phyloP scores from a whole-genome alignment of 2,113 vertebrate species.

The Megaceryle torquata region DNA sequence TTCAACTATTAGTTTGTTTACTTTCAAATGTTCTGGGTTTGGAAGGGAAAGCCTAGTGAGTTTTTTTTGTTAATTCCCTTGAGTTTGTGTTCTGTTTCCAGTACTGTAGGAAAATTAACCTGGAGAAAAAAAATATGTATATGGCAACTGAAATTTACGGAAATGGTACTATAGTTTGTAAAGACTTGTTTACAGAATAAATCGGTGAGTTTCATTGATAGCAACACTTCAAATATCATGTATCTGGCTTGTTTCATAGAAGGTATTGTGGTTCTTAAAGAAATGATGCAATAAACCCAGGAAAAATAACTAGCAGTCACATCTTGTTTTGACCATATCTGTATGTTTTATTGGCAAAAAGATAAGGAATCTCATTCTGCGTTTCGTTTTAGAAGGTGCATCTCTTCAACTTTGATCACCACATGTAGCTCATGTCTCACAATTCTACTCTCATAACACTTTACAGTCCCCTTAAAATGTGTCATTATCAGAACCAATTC shows the following conservation, averaged over 20 bases:
- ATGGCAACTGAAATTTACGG: neutral
- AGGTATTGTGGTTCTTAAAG: neutral
- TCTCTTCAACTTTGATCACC: neutral
- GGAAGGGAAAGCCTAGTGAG: neutral
- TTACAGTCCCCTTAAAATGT: neutral
- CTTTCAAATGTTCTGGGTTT: neutral
- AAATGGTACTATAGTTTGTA: neutral
- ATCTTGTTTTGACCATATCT: neutral
- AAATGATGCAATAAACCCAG: neutral
- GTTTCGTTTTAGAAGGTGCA: neutral
- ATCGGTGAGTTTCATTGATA: neutral
- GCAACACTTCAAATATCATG: neutral
- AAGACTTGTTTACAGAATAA: conserved; percentile 25
- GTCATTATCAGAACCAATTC: neutral
- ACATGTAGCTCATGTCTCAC: rapidly evolving
- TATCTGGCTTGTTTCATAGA: neutral
- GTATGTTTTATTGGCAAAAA: neutral
- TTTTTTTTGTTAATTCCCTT: neutral
- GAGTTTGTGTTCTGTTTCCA: neutral
- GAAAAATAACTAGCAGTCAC: neutral
- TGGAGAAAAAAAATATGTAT: neutral
- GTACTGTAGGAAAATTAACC: neutral
- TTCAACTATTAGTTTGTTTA: neutral
- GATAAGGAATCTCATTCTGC: neutral
- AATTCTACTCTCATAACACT: neutral